Evolutionary conservation across 2,888 invertebrate species (phyloP).

Genomic region (Ichneumon xanthorius): DNA sequence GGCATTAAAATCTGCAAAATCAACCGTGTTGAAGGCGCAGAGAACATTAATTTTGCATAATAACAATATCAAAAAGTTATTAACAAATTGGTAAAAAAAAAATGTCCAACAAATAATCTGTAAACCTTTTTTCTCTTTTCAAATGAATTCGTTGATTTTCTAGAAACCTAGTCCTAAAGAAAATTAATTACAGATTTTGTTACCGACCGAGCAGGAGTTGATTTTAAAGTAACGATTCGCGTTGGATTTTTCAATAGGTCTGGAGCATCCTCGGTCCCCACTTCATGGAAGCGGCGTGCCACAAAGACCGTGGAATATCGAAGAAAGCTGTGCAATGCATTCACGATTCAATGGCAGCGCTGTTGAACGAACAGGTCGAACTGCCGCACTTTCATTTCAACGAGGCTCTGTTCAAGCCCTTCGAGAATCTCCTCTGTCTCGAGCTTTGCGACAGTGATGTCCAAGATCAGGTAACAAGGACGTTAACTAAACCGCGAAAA

Average conservation of each 20-base stretch:
- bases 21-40: no score
- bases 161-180: no score
- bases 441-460: constrained; percentile 97
- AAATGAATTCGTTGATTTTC: no score
- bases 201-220: not conserved
- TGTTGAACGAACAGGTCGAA: constrained; percentile 95
- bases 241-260: constrained; percentile 79
- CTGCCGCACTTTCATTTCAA: constrained; percentile 98
- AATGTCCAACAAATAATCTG: no score
- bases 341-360: constrained; percentile 95
- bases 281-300: constrained; percentile 97
- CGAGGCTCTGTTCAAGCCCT: constrained; percentile 97
- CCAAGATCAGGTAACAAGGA: constrained; percentile 87
- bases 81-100: no score
- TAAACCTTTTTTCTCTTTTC: no score
- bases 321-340: constrained; percentile 96
- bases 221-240: not conserved
- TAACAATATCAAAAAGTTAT: no score
- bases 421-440: constrained; percentile 96
- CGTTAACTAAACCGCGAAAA: not conserved
- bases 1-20: no score
- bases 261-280: constrained; percentile 98
- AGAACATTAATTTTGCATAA: no score
- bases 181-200: no score
- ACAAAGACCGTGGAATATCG: constrained; percentile 94